Conservation (phyloP, 2,888 invertebrate genomes). For the Empis livida region DNA sequence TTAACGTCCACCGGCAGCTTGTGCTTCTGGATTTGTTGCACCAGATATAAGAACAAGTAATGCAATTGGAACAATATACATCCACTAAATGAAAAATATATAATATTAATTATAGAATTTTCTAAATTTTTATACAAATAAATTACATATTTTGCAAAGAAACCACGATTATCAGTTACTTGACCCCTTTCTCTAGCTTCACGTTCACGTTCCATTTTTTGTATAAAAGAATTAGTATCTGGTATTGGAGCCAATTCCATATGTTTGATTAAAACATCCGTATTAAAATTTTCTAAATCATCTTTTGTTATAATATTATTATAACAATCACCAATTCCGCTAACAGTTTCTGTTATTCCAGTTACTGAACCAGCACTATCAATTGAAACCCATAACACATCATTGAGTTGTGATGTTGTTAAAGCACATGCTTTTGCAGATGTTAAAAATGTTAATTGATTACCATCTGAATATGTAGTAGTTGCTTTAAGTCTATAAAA, state of each 20-base stretch:
- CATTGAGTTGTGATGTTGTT: slow-evolving; percentile 61
- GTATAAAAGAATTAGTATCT: slow-evolving; percentile 90
- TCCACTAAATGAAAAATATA: too few relatives aligned
- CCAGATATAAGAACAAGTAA: slow-evolving; percentile 83
- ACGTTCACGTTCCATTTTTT: slow-evolving; percentile 83
- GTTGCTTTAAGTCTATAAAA: slow-evolving; percentile 62
- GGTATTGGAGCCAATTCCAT: slow-evolving; percentile 79
- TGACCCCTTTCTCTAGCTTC: slow-evolving; percentile 81
- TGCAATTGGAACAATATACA: slow-evolving; percentile 93
- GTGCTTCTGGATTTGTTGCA: slow-evolving; percentile 67
- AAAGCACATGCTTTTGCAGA: slow-evolving; percentile 71
- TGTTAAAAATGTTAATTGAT: slow-evolving; percentile 55
- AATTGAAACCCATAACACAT: slow-evolving; percentile 65
- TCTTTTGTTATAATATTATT: slow-evolving; percentile 23
- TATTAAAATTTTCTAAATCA: slow-evolving; percentile 49
- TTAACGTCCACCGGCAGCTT: slow-evolving; percentile 24
- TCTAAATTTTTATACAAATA: too few relatives aligned
- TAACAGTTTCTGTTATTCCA: slow-evolving; percentile 48
- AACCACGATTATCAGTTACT: slow-evolving; percentile 86
- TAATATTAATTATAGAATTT: too few relatives aligned
- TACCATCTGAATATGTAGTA: slow-evolving; percentile 53
- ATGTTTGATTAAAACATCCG: slow-evolving; percentile 64
- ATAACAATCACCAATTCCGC: slow-evolving; percentile 29
- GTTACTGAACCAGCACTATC: slow-evolving; percentile 68
- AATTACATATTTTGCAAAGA: slow-evolving; percentile 96